These are phyloP conservation scores for Montipora foliosa DNA, from an alignment of 64 coral and sea anemone species.

Conservation along the genomic window DNA sequence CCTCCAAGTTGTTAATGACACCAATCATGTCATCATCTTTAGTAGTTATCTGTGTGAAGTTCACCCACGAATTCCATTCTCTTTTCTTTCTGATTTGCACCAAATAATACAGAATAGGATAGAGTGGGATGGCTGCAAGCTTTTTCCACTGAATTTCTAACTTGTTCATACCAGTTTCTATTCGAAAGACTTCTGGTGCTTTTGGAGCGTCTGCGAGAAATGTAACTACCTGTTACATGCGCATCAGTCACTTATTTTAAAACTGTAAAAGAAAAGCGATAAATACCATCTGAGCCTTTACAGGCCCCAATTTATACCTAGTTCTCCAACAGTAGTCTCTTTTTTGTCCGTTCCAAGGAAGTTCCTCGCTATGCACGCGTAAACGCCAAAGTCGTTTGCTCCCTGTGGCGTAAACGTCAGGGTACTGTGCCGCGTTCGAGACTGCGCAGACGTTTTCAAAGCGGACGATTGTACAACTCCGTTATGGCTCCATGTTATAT, in stretches of 20 bases:
- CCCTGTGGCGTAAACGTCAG: background rate
- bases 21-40: background rate
- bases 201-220: background rate
- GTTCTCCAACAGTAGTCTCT: background rate
- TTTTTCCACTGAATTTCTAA: constrained; percentile 22
- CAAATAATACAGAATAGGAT: background rate
- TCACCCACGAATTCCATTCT: background rate
- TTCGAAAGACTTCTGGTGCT: background rate
- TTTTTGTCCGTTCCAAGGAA: background rate
- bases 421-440: background rate
- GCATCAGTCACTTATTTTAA: background rate
- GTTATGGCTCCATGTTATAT: constrained; percentile 1
- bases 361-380: constrained; percentile 3
- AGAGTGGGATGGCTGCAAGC: background rate
- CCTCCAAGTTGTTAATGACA: constrained; percentile 1
- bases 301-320: background rate
- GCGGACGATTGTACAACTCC: background rate
- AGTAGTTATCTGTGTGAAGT: background rate
- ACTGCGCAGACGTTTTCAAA: background rate
- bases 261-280: background rate
- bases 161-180: background rate
- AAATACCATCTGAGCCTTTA: background rate
- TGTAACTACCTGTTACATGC: background rate
- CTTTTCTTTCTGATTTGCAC: background rate
- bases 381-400: background rate